A percentile compares a stretch with the other conserved stretches of the same genome.
Conservation (phyloP, 2,888 invertebrate genomes). For the Melolontha melolontha region DNA sequence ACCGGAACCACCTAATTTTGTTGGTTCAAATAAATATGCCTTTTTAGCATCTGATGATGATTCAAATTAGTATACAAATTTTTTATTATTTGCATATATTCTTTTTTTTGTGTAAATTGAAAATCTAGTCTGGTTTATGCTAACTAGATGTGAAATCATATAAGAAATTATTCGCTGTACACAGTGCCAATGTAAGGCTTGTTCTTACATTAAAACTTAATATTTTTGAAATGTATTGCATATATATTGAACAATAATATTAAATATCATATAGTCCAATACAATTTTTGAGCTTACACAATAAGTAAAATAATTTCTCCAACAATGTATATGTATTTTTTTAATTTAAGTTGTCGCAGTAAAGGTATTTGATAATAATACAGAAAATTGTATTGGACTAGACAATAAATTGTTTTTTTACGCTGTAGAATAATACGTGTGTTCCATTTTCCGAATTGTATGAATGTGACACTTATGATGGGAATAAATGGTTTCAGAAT, state of each 20-base stretch:
- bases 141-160: conserved; percentile 47
- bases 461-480: conserved; percentile 45
- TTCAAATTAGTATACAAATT: conserved; percentile 48
- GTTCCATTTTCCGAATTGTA: conserved; percentile 45
- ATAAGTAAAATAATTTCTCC: conserved; percentile 17
- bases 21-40: conserved; percentile 82
- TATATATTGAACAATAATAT: conserved; percentile 39
- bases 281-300: conserved; percentile 36
- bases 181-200: conserved; percentile 54
- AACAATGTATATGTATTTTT: conserved; percentile 25
- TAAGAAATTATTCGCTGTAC: conserved; percentile 49
- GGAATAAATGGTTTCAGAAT: conserved; percentile 46
- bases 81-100: conserved; percentile 44
- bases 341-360: not conserved
- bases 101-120: conserved; percentile 45
- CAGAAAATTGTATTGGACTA: conserved; percentile 32
- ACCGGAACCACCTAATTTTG: conserved; percentile 81
- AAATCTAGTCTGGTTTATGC: conserved; percentile 48
- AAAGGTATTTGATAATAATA: not conserved
- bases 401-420: conserved; percentile 42
- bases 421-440: conserved; percentile 42
- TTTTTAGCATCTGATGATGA: conserved; percentile 72
- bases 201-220: conserved; percentile 50
- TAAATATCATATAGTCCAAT: conserved; percentile 37
- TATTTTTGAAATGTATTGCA: conserved; percentile 44